Percentiles rank a stretch among this genome's conserved stretches.
Evolutionary conservation across 2,797 vertebrate species (phyloP).

Genomic region (Mastacembelus armatus): DNA sequence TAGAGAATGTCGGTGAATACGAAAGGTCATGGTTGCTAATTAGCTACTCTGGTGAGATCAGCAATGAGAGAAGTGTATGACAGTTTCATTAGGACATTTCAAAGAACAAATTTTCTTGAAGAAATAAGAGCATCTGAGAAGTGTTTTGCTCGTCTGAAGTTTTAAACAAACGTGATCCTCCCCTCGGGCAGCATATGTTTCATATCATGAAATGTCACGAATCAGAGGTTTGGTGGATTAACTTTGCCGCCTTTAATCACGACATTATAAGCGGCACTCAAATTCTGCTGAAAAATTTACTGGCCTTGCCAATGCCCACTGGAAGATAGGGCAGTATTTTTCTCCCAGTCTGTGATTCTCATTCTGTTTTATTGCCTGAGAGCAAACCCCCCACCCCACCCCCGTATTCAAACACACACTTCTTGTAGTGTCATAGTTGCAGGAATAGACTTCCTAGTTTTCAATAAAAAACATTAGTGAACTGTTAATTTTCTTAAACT

Average conservation of each 20-base stretch:
- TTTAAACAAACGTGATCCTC: constrained; percentile 56
- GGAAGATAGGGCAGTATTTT: constrained; percentile 53
- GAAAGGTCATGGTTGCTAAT: constrained; percentile 52
- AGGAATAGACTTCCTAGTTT: constrained; percentile 38
- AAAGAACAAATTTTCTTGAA: constrained; percentile 34
- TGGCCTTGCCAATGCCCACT: constrained; percentile 37
- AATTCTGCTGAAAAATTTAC: constrained; percentile 56
- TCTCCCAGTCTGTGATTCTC: constrained; percentile 37
- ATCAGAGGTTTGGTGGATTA: constrained; percentile 68
- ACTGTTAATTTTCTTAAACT: constrained; percentile 35
- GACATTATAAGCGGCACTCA: constrained; percentile 61
- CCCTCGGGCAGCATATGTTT: constrained; percentile 52
- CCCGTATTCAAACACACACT: no score
- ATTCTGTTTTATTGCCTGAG: constrained; percentile 34
- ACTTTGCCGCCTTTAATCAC: constrained; percentile 73
- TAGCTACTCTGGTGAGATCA: constrained; percentile 58
- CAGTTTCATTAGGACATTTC: constrained; percentile 63
- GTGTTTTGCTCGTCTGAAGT: constrained; percentile 32
- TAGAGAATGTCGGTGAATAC: constrained; percentile 44
- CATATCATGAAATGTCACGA: constrained; percentile 69
- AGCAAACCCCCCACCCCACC: no score
- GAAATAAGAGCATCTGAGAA: constrained; percentile 46
- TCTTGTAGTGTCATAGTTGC: constrained; percentile 42
- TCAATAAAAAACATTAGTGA: constrained; percentile 22
- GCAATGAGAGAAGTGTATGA: constrained; percentile 45